These are phyloP conservation scores for Caenorhabditis latens DNA, from an alignment of 1,140 invertebrate genomes.

Conservation along the genomic window DNA sequence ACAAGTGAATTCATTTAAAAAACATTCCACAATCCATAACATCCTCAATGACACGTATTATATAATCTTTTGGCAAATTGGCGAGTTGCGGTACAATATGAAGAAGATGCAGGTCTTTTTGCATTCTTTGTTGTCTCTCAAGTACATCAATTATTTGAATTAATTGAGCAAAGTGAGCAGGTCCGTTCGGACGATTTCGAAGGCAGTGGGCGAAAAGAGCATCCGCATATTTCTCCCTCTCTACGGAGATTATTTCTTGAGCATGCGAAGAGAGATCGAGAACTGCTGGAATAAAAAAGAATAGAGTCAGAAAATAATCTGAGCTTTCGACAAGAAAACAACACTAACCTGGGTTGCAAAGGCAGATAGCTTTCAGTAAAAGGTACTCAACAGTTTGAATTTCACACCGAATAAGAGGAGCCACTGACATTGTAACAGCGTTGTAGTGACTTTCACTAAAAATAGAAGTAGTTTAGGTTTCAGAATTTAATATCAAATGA, in stretches of 20 bases:
- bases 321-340: background rate
- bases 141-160: slow-evolving; percentile 3
- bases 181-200: background rate
- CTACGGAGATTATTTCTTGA: background rate
- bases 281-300: background rate
- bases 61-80: background rate
- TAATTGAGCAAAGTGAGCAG: slow-evolving; percentile 11
- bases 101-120: slow-evolving; percentile 10
- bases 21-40: slow-evolving; percentile 4
- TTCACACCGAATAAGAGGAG: slow-evolving; percentile 2
- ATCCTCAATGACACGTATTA: slow-evolving; percentile 15
- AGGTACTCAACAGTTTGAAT: slow-evolving; percentile 9
- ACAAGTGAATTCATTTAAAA: background rate
- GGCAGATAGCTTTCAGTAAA: background rate
- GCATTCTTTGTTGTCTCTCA: slow-evolving; percentile 31
- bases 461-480: background rate
- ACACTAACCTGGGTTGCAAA: slow-evolving; percentile 26
- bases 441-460: background rate
- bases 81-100: background rate
- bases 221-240: background rate
- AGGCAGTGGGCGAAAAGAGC: slow-evolving; percentile 20
- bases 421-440: background rate
- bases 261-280: slow-evolving; percentile 12
- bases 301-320: background rate
- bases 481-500: background rate